Evolutionary conservation across 2,797 vertebrate species (phyloP).

Genomic region (Pipistrellus pipistrellus): DNA sequence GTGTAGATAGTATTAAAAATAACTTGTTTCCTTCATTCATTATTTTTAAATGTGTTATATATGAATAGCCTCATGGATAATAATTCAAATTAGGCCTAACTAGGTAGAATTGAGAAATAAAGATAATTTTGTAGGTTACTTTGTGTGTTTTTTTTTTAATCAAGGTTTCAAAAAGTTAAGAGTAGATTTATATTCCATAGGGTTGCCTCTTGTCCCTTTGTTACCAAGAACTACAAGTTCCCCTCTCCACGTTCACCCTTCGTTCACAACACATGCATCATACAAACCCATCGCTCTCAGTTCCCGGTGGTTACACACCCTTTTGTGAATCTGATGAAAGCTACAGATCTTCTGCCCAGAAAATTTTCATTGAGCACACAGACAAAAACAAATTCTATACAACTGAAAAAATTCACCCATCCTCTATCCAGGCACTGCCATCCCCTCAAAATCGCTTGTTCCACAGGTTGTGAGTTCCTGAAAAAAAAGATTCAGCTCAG

Average conservation of each 20-base stretch:
- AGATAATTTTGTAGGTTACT: not conserved
- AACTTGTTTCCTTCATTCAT: conserved; percentile 6
- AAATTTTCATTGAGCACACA: conserved; percentile 3
- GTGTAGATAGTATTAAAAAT: conserved; percentile 35
- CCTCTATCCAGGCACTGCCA: not conserved
- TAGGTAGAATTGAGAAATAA: conserved; percentile 35
- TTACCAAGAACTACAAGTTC: not conserved
- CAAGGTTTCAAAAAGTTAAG: conserved; percentile 2
- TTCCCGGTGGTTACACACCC: not conserved
- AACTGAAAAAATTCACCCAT: not conserved
- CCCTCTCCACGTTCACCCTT: not conserved
- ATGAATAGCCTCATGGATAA: conserved; percentile 27
- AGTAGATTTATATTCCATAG: not conserved
- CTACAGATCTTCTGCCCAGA: not conserved
- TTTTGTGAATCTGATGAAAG: not conserved
- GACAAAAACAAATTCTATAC: not conserved
- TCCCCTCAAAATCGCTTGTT: not conserved
- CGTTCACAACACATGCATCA: not conserved
- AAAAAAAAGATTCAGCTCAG: not conserved
- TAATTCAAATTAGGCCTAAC: conserved; percentile 12
- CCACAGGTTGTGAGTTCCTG: not conserved
- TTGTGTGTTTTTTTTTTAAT: not conserved
- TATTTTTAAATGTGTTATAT: conserved; percentile 28
- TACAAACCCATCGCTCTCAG: not conserved
- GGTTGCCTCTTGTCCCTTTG: not conserved